Conservation (phyloP, 2,113 vertebrate species). For the Atherinomorus stipes region DNA sequence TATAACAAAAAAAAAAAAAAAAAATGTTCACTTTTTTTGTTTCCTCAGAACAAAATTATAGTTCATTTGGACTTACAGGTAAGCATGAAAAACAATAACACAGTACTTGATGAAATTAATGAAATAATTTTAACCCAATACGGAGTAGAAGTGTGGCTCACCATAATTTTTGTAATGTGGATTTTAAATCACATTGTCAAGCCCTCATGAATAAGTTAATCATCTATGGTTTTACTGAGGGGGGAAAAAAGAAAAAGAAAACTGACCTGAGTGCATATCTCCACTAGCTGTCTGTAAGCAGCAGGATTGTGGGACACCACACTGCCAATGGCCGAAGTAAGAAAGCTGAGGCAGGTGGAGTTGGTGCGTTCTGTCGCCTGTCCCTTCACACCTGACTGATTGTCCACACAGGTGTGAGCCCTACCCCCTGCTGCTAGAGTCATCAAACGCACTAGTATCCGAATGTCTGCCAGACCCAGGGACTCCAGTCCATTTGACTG, state of each 20-base stretch:
- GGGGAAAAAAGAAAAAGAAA: neutral
- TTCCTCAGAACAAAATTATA: too few species aligned
- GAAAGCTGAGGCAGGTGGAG: constrained; percentile 81
- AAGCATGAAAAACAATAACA: too few species aligned
- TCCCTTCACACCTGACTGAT: constrained; percentile 59
- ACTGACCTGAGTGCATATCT: constrained; percentile 85
- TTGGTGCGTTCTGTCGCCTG: constrained; percentile 61
- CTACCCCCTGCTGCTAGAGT: constrained; percentile 82
- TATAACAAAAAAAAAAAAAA: too few species aligned
- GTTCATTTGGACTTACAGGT: too few species aligned
- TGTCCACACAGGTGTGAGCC: constrained; percentile 72
- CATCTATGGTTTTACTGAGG: neutral
- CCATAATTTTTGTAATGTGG: neutral
- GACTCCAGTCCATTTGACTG: constrained; percentile 84
- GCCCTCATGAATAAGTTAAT: neutral
- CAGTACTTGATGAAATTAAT: too few species aligned
- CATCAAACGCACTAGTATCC: constrained; percentile 85
- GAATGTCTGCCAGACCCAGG: constrained; percentile 85
- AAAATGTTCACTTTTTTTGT: too few species aligned
- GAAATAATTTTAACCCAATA: too few species aligned
- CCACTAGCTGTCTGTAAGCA: constrained; percentile 83
- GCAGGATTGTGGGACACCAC: constrained; percentile 82
- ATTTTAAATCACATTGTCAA: neutral
- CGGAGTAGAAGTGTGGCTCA: too few species aligned
- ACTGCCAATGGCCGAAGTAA: constrained; percentile 84